Evolutionary conservation across 2,113 vertebrate genomes (phyloP).

Genomic region (Xiphophorus hellerii): DNA sequence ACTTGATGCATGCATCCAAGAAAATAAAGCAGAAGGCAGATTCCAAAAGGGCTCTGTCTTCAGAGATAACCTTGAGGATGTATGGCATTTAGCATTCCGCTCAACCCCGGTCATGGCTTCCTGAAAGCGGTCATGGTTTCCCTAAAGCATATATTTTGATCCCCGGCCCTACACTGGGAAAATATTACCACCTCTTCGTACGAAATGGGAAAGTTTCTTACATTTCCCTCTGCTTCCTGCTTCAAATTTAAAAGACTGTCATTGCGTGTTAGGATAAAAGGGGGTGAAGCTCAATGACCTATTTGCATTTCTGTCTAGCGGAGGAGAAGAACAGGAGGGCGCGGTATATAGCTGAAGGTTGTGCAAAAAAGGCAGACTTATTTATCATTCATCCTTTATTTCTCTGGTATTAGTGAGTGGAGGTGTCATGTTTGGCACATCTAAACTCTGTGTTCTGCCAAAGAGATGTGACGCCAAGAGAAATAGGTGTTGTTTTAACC

Average conservation of each 20-base stretch:
- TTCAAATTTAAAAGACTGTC: slow-evolving; percentile 76
- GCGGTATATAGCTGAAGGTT: slow-evolving; percentile 42
- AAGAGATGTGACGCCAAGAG: slow-evolving; percentile 74
- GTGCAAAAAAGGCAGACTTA: slow-evolving; percentile 59
- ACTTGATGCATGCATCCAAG: slow-evolving; percentile 80
- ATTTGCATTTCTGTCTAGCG: slow-evolving; percentile 77
- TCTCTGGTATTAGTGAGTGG: slow-evolving; percentile 68
- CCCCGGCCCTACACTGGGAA: slow-evolving; percentile 53
- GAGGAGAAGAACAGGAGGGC: slow-evolving; percentile 48
- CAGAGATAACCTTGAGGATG: slow-evolving; percentile 83
- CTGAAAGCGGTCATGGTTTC: slow-evolving; percentile 72
- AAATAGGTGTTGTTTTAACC: slow-evolving; percentile 81
- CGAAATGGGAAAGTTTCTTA: slow-evolving; percentile 68
- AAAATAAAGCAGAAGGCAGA: slow-evolving; percentile 74
- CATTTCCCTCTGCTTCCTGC: slow-evolving; percentile 40
- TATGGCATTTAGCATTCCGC: slow-evolving; percentile 79
- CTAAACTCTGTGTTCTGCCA: slow-evolving; percentile 70
- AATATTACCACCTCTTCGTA: slow-evolving; percentile 75
- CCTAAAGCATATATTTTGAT: slow-evolving; percentile 77
- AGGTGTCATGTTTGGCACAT: slow-evolving; percentile 74
- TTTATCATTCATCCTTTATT: slow-evolving; percentile 76
- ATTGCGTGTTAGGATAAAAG: slow-evolving; percentile 72
- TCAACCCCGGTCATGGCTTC: slow-evolving; percentile 73
- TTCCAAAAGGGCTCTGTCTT: slow-evolving; percentile 77
- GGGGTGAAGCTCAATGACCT: slow-evolving; percentile 72